Conservation (phyloP, 2,113 vertebrate genomes). For the Neodontobutis hainanensis region DNA sequence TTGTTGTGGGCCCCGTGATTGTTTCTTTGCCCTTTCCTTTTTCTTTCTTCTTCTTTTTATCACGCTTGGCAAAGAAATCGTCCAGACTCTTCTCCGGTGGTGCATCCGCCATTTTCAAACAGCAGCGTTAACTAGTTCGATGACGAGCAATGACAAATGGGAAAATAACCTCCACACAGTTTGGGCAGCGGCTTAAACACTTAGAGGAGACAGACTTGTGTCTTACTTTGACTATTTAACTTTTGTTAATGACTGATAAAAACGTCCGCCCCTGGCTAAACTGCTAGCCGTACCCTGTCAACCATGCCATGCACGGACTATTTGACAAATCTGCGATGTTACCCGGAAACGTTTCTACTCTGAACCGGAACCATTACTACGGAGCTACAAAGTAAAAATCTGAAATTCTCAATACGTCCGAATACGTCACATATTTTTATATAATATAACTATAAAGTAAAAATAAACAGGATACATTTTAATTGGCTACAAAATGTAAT, state of each 20-base stretch:
- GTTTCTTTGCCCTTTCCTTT: slow-evolving; percentile 81
- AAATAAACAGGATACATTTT: no score
- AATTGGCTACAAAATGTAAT: no score
- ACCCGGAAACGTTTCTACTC: slow-evolving; percentile 51
- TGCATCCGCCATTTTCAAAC: slow-evolving; percentile 82
- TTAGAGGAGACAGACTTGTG: not conserved
- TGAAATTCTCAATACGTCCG: not conserved
- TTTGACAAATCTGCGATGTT: slow-evolving; percentile 61
- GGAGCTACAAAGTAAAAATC: not conserved
- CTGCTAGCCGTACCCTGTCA: slow-evolving; percentile 46
- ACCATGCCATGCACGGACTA: slow-evolving; percentile 71
- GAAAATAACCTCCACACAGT: slow-evolving; percentile 1
- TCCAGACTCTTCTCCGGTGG: slow-evolving; percentile 88
- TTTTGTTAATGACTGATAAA: slow-evolving; percentile 7
- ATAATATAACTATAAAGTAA: no score
- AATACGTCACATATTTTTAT: no score
- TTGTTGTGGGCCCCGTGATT: slow-evolving; percentile 58
- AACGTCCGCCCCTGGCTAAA: slow-evolving; percentile 21
- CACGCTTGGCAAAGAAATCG: slow-evolving; percentile 94
- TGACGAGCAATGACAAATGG: slow-evolving; percentile 61
- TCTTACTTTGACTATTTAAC: not conserved
- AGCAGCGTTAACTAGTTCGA: slow-evolving; percentile 52
- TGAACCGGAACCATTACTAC: slow-evolving; percentile 39
- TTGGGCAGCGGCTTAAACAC: slow-evolving; percentile 17
- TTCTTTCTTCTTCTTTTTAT: slow-evolving; percentile 98